Evolutionary conservation across 2,113 vertebrate species (phyloP).

Genomic region (Conger conger): DNA sequence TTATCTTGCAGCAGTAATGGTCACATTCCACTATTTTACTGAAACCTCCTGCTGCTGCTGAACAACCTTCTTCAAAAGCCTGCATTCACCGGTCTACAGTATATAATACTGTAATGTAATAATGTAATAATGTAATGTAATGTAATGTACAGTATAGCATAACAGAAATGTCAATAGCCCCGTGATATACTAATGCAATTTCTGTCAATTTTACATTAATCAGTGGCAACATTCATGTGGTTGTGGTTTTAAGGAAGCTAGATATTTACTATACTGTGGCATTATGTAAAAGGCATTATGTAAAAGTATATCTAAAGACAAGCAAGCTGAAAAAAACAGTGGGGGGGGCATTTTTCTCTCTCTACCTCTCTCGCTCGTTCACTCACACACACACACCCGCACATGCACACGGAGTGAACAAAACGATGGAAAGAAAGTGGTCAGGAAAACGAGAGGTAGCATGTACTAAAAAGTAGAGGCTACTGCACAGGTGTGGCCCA

Average conservation of each 20-base stretch:
- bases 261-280: background rate
- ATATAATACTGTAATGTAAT: background rate
- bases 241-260: background rate
- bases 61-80: conserved; percentile 64
- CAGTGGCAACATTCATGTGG: background rate
- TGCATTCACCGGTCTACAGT: conserved; percentile 48
- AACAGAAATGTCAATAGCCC: no score
- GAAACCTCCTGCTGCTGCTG: conserved; percentile 72
- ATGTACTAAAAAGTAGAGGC: no score
- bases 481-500: no score
- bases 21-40: conserved; percentile 82
- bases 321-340: no score
- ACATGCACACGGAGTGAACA: background rate
- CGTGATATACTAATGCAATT: background rate
- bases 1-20: conserved; percentile 79
- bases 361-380: background rate
- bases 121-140: no score
- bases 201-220: background rate
- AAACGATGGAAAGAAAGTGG: no score
- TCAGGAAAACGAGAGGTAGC: no score
- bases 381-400: background rate
- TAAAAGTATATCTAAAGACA: no score
- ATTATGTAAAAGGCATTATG: background rate
- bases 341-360: no score
- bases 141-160: background rate